Percentiles rank a stretch among this genome's conserved stretches.
Conservation (phyloP, 2,113 vertebrate species). For the Psittacula cyanocephala region DNA sequence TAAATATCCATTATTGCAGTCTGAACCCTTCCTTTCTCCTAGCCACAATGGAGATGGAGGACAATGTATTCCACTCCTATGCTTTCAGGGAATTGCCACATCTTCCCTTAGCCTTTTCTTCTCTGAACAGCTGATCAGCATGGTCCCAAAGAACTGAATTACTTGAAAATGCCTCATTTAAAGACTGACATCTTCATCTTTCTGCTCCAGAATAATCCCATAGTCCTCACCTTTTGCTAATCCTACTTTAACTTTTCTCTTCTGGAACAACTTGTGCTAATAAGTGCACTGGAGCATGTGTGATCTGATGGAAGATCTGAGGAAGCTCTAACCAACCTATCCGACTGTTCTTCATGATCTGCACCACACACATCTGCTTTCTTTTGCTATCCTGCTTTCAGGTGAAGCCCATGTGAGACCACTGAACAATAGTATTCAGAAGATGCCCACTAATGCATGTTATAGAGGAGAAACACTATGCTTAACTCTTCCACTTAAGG, state of each 20-base stretch:
- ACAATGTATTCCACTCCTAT: background rate
- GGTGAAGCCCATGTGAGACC: background rate
- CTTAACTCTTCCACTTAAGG: background rate
- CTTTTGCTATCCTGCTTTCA: background rate
- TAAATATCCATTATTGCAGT: background rate
- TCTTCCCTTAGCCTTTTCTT: background rate
- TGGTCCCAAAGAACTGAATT: background rate
- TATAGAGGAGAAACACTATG: fast-evolving
- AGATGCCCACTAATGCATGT: background rate
- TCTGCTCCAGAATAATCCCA: background rate
- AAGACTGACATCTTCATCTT: background rate
- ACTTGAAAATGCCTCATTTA: background rate
- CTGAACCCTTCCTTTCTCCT: background rate
- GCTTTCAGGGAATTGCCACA: background rate
- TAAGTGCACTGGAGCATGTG: background rate
- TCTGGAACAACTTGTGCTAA: background rate
- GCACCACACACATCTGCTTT: background rate
- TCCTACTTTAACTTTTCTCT: background rate
- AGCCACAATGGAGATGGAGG: background rate
- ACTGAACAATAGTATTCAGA: background rate
- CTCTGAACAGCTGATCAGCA: background rate
- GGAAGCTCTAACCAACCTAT: background rate
- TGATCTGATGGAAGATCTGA: background rate
- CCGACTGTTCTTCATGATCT: background rate
- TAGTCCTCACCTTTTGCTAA: background rate